Percentiles rank a stretch among this genome's conserved stretches.
phyloP scores from a whole-genome alignment of 2,797 vertebrate species.

The Gymnopithys bicolor region DNA sequence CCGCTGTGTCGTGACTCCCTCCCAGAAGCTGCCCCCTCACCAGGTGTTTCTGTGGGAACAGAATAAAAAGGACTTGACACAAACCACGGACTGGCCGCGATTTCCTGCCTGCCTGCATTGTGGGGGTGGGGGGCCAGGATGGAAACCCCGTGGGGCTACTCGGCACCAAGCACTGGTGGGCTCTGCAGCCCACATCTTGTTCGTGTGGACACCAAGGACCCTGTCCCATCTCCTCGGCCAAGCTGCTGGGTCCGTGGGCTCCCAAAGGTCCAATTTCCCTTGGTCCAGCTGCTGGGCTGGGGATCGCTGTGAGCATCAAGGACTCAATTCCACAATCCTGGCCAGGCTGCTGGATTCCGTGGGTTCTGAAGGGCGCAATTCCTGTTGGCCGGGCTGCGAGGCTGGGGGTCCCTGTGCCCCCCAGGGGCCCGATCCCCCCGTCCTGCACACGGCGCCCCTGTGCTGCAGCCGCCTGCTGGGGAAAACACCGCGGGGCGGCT shows the following conservation, averaged over 20 bases:
- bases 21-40: slow-evolving; percentile 91
- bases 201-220: neutral
- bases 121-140: no score
- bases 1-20: slow-evolving; percentile 94
- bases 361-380: neutral
- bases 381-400: neutral
- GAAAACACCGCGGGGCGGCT: neutral
- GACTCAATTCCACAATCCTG: neutral
- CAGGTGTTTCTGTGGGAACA: slow-evolving; percentile 95
- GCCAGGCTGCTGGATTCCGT: neutral
- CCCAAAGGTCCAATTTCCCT: neutral
- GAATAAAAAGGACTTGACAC: slow-evolving; percentile 89
- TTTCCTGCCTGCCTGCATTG: neutral
- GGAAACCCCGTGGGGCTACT: no score
- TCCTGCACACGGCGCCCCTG: rapidly evolving
- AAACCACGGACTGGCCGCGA: slow-evolving; percentile 27
- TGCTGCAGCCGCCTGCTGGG: neutral
- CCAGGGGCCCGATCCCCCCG: no score
- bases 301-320: neutral
- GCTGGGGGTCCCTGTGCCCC: no score
- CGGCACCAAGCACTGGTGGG: neutral
- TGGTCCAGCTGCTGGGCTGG: neutral
- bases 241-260: neutral
- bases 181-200: neutral
- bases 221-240: neutral